Evolutionary conservation across 1,140 invertebrate species (phyloP), one percentile per base, ranked within the genome.

Genomic region (Caerostris darwini): DNA sequence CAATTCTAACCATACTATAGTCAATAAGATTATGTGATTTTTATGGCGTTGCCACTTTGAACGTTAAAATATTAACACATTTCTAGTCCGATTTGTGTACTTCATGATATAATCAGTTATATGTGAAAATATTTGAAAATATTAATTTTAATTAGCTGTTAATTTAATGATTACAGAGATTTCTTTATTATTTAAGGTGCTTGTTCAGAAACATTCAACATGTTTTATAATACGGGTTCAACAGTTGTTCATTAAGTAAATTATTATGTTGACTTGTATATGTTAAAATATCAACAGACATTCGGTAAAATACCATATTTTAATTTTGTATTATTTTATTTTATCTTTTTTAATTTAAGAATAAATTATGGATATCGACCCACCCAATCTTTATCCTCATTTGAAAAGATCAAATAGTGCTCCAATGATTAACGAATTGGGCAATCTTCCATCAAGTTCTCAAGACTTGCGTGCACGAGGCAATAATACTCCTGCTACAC

Each of bases 321-420:
- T 8, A 34, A 19, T 7, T 83, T n/a, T 83, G 10, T 83, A n/a
- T 83, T 64, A 56, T 57, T 91, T 91, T 59, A 12, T 59, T 91
- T 59, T 53, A 12, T 91, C 61, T 71, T 69, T 89, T 19, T n/a
- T 83, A 3, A 89, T 56, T 57, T 87, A 71, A 77, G 19, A 77
- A 50, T n/a, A 58, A 94, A 94, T 56, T 6, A 95, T 95, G 94
- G 94, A 95, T 94, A 87, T 95, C 83, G 94, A 95, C 92, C 94
- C 94, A 56, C 94, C 94, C 6, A 92, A 92, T 58, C 64, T 71
- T 69, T 95, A 92, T 95, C 97, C 95, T 94, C 97, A 97, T 89
- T 96, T 98, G 57, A 98, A 98, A 96, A 96, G 98, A 95, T 98
- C 97, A 94, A 98, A 97, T 95, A 98, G 98, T 96, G 98, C 98